Evolutionary conservation across 2,888 invertebrate genomes (phyloP).

Genomic region (Platycheirus albimanus): DNA sequence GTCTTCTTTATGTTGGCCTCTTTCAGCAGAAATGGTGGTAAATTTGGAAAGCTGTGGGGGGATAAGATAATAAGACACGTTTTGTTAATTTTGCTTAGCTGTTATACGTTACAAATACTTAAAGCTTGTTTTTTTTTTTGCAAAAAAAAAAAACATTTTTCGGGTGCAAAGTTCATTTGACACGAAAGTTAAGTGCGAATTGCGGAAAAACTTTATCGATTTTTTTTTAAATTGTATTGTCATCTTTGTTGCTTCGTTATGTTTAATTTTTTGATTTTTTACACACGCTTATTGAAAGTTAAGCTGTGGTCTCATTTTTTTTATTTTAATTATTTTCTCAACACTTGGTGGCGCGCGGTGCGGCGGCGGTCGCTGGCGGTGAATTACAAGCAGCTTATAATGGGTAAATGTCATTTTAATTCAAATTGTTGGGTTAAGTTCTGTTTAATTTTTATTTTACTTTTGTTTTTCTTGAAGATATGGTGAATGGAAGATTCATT

Average conservation of each 20-base stretch:
- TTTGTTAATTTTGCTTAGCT: constrained; percentile 59
- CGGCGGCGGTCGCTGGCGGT: no score
- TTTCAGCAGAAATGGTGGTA: constrained; percentile 20
- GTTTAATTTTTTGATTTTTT: no score
- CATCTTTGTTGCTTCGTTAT: background rate
- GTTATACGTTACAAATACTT: constrained; percentile 4
- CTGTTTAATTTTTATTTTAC: no score
- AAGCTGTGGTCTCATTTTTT: constrained; percentile 49
- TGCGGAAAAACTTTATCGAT: constrained; percentile 61
- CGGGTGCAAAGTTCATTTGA: constrained; percentile 68
- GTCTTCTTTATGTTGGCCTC: constrained; percentile 60
- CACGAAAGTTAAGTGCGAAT: constrained; percentile 46
- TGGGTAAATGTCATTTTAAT: no score
- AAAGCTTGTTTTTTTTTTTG: constrained; percentile 35
- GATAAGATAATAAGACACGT: constrained; percentile 51
- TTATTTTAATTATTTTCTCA: no score
- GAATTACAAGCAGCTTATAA: no score
- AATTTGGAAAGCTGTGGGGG: background rate
- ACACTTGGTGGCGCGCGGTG: no score
- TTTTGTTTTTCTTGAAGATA: no score
- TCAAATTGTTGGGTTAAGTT: no score
- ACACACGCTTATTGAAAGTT: background rate
- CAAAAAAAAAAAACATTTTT: constrained; percentile 52
- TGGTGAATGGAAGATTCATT: no score
- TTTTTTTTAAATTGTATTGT: constrained; percentile 24